Evolutionary conservation across 2,797 vertebrate genomes (phyloP), one percentile per base, ranked within the genome.

Genomic region (Lateolabrax maculatus): DNA sequence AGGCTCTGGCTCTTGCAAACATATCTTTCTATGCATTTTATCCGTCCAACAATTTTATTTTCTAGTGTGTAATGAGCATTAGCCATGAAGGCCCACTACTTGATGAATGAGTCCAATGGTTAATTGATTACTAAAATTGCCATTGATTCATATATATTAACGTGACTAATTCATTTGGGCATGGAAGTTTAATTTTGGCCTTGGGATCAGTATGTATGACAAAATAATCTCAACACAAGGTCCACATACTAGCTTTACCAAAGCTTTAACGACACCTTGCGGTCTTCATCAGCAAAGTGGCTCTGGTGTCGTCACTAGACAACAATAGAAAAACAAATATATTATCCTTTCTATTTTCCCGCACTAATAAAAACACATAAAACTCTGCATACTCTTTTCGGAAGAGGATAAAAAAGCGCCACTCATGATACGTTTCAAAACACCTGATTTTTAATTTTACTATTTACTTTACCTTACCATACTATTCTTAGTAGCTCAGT

Each of bases 101-200:
- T 79, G 68, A 81, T 76, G 43, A 74, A 75, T 55, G 75, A 66
- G 71, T 71, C 10, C 15, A 34, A 9, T 67, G 43, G 46, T 76
- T 57, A 53, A 62, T 65, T 62, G 36, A 69, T 71, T 63, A 69
- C 44, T 64, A 16, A 74, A 70, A 39, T 60, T 65, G 61, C 15
- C 52, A 31, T 29, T 57, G 41, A 68, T 68, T 77, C 2, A 75
- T 80, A 56, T 44, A 51, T 29, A 15, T 56, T 68, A 48, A 76
- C 48, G 5, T 67, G 41, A 63, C 39, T 81, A 57, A 77, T 61
- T 78, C 11, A 62, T 55, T 77, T 61, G 4, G 48, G 9, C 21
- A 48, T 29, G 3, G 16, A 44, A 36, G 25, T 69, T 73, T 46
- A 69, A 49, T 69, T 13, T 58, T 83, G 34, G 85, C 61, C 68